Percentiles rank a stretch among this genome's conserved stretches.
Evolutionary conservation across 2,888 invertebrate genomes (phyloP).

Genomic region (Eumerus sabulonum): DNA sequence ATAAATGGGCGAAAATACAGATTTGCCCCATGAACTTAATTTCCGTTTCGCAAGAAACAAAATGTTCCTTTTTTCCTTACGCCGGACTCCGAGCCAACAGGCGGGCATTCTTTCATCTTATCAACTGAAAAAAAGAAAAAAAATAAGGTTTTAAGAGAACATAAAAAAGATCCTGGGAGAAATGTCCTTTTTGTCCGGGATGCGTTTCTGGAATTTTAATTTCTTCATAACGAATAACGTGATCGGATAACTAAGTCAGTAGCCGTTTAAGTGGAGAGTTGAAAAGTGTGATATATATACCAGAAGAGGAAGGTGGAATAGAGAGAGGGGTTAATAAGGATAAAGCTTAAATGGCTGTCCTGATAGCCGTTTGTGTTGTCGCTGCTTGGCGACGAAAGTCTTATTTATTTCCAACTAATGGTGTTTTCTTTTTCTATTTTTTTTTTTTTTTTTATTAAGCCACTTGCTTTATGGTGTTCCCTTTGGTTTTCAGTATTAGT

Average conservation of each 20-base stretch:
- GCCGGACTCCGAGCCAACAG: too few relatives aligned
- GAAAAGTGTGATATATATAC: slow-evolving; percentile 14
- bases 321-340: slow-evolving; percentile 60
- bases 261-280: slow-evolving; percentile 52
- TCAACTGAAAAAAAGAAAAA: too few relatives aligned
- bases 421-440: slow-evolving; percentile 14
- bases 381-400: slow-evolving; percentile 36
- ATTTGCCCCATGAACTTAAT: slow-evolving; percentile 57
- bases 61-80: slow-evolving; percentile 9
- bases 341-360: slow-evolving; percentile 64
- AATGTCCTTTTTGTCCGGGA: slow-evolving; percentile 34
- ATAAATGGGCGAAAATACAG: slow-evolving; percentile 51
- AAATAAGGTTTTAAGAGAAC: not conserved
- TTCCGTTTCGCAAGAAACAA: slow-evolving; percentile 48
- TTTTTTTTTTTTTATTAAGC: slow-evolving; percentile 1
- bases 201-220: slow-evolving; percentile 65
- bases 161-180: slow-evolving; percentile 2
- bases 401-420: slow-evolving; percentile 38
- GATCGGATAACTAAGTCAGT: slow-evolving; percentile 53
- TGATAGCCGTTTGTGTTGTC: slow-evolving; percentile 54
- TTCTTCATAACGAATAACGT: slow-evolving; percentile 65
- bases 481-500: not conserved
- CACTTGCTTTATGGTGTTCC: not conserved
- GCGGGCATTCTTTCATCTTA: too few relatives aligned
- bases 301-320: too few relatives aligned